Evolutionary conservation across 2,888 invertebrate genomes (phyloP).

Genomic region (Hybos culiciformis): DNA sequence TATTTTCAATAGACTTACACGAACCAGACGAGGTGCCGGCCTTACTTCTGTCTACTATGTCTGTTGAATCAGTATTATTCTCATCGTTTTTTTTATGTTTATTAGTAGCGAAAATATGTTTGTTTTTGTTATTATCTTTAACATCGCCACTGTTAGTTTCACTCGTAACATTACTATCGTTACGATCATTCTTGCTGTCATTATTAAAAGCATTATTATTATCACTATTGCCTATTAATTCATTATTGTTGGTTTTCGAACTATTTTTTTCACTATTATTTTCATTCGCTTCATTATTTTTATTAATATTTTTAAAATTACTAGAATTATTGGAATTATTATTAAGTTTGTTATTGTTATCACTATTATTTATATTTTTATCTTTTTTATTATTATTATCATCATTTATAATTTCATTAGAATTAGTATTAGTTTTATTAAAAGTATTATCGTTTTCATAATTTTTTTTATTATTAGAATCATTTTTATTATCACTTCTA

Average conservation of each 20-base stretch:
- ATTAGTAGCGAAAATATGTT: neutral
- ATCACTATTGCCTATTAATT: neutral
- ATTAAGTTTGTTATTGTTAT: neutral
- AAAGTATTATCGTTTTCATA: constrained; percentile 27
- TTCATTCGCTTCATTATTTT: neutral
- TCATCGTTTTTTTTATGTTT: neutral
- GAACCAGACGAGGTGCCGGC: too few species aligned
- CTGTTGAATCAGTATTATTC: neutral
- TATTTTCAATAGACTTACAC: too few species aligned
- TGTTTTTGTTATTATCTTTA: neutral
- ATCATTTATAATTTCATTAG: neutral
- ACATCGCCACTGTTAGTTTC: neutral
- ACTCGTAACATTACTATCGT: neutral
- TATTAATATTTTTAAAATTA: neutral
- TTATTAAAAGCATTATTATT: neutral
- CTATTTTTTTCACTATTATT: neutral
- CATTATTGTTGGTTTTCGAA: neutral
- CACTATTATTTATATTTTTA: neutral
- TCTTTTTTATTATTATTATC: neutral
- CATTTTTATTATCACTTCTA: too few species aligned
- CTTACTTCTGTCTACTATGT: too few species aligned
- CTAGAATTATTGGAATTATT: neutral
- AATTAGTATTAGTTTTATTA: constrained; percentile 22
- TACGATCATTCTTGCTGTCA: neutral
- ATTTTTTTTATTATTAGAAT: constrained; percentile 25